Percentiles rank a stretch among this genome's conserved stretches.
Evolutionary conservation across 2,113 vertebrate species (phyloP).

Genomic region (Ammodytes marinus): DNA sequence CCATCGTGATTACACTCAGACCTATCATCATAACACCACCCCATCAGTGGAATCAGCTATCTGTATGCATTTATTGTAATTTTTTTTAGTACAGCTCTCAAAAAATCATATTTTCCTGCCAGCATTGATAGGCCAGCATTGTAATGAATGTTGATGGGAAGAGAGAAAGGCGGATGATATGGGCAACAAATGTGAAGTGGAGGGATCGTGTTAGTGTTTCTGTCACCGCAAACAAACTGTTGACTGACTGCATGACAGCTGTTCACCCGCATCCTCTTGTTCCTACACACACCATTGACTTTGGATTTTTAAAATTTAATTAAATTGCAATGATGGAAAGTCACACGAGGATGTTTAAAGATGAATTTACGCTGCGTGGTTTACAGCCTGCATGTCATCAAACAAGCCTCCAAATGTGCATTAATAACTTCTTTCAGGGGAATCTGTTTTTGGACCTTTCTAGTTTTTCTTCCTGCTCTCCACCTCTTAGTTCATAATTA

Average conservation of each 20-base stretch:
- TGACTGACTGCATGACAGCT: conserved; percentile 42
- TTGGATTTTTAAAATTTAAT: conserved; percentile 39
- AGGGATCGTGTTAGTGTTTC: conserved; percentile 14
- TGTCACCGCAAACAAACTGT: conserved; percentile 28
- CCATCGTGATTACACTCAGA: conserved; percentile 19
- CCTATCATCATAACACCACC: not conserved
- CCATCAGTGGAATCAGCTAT: not conserved
- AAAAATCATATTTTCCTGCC: conserved; percentile 24
- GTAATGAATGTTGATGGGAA: conserved; percentile 34
- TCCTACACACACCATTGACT: conserved; percentile 45
- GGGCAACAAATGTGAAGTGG: conserved; percentile 37
- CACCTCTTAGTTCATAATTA: conserved; percentile 19
- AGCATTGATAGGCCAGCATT: conserved; percentile 3
- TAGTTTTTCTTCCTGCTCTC: not conserved
- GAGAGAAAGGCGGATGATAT: conserved; percentile 31
- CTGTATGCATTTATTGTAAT: not conserved
- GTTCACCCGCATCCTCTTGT: conserved; percentile 31
- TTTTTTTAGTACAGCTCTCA: not conserved
- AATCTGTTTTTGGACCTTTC: conserved; percentile 36
- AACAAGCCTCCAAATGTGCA: conserved; percentile 27
- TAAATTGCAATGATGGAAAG: conserved; percentile 30
- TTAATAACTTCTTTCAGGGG: conserved; percentile 28
- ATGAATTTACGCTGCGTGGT: conserved; percentile 11
- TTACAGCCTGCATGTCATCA: conserved; percentile 1
- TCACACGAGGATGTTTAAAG: conserved; percentile 20